Evolutionary conservation across 2,797 vertebrate genomes (phyloP), one percentile per base, ranked within the genome.

Genomic region (Pipistrellus pipistrellus): DNA sequence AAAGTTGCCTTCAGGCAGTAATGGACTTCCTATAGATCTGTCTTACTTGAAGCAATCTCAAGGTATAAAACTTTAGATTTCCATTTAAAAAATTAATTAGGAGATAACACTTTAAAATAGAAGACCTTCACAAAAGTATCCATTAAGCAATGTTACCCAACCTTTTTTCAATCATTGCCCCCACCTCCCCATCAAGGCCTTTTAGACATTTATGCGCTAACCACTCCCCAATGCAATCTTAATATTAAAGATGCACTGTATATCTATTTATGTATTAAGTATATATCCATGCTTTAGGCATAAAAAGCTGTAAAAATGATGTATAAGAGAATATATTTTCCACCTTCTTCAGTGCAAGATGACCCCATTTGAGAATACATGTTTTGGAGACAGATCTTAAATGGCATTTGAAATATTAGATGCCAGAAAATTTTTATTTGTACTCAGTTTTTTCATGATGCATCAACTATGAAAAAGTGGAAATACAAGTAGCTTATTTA

Each of bases 71-170:
- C 77, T 32, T 64, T 59, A 69, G 44, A 51, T 71, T 78, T 82
- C 44, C 71, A 55, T 59, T 75, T 90, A 5, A 69, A 90, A 77
- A 81, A 59, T 83, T 73, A 94, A 92, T 86, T 90, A 68, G 30
- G 13, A 80, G 8, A 2, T 75, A 23, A 71, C 21, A 25, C 18
- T 87, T 86, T 44, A 53, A 89, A 69, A 32, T 11, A 71, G 71
- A 44, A 91, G 27, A 81, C 23, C 1, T 32, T 78, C 59, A 27
- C 14, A 48, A 48, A 53, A 93, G 4, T 17, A 17, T n/a, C 69
- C 87, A 48, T 21, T 75, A 12, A 66, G 35, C 6, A 2, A 7
- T 46, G 25, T 25, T 81, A 82, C 64, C 68, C 46, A 48, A 25
- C 13, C 12, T 12, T n/a, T 25, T 30, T 78, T 85, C 23, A 57